These are phyloP conservation scores for Cyanoderma ruficeps DNA, from an alignment of 2,113 vertebrate genomes.

Conservation along the genomic window DNA sequence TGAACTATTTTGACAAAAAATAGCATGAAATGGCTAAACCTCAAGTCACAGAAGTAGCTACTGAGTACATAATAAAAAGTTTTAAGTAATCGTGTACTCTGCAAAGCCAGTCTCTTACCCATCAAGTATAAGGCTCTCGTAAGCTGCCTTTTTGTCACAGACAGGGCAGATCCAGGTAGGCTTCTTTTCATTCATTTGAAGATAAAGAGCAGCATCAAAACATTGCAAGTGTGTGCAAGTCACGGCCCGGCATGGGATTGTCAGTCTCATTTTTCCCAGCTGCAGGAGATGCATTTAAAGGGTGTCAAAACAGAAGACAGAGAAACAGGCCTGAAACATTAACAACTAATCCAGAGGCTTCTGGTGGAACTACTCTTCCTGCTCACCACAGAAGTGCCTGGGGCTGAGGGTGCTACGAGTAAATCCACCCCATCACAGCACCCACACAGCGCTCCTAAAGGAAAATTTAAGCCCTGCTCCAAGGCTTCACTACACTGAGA, in stretches of 20 bases:
- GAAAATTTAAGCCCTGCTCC: not conserved
- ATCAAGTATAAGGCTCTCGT: constrained; percentile 94
- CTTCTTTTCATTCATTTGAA: constrained; percentile 99
- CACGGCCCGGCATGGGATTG: constrained; percentile 91
- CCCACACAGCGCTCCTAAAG: not conserved
- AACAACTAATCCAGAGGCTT: not conserved
- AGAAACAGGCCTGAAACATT: not conserved
- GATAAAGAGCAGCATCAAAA: constrained; percentile 96
- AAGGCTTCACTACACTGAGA: not conserved
- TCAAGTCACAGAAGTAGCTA: not conserved
- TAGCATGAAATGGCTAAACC: not conserved
- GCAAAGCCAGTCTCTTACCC: constrained; percentile 77
- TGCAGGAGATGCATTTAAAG: constrained; percentile 53
- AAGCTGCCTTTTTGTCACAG: constrained; percentile 96
- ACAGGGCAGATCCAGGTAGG: constrained; percentile 98
- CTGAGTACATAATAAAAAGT: not conserved
- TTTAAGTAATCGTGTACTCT: too few relatives aligned
- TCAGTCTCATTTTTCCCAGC: constrained; percentile 98
- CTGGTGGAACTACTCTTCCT: not conserved
- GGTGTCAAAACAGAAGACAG: not conserved
- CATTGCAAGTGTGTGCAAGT: constrained; percentile 98
- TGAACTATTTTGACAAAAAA: not conserved
- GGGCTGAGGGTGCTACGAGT: not conserved
- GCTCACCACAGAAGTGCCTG: not conserved
- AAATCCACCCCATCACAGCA: not conserved